Percentiles rank a stretch among this genome's conserved stretches.
Evolutionary conservation across 2,113 vertebrate species (phyloP).

Genomic region (Trogon melanurus): DNA sequence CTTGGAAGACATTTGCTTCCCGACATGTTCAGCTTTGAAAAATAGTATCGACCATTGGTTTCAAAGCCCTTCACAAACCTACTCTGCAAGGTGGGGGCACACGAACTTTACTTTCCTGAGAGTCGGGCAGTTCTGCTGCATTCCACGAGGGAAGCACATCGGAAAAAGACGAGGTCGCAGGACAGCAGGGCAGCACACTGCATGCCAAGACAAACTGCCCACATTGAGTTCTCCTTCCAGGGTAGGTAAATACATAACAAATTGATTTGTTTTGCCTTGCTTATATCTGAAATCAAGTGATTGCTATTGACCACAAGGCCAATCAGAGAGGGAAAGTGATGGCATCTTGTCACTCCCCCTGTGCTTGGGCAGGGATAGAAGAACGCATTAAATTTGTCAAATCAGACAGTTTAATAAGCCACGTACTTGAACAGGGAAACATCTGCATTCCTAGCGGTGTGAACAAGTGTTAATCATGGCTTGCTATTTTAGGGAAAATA

Average conservation of each 20-base stretch:
- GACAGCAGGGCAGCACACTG: background rate
- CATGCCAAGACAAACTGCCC: background rate
- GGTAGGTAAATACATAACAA: background rate
- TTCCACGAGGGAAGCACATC: background rate
- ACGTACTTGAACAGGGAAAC: constrained; percentile 30
- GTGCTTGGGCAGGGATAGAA: background rate
- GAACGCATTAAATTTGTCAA: background rate
- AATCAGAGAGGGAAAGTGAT: background rate
- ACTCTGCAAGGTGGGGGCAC: background rate
- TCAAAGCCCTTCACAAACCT: background rate
- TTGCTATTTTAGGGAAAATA: constrained; percentile 61
- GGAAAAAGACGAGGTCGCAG: background rate
- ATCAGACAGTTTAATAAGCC: constrained; percentile 36
- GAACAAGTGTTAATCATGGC: constrained; percentile 65
- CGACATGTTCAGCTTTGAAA: background rate
- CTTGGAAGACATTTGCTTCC: background rate
- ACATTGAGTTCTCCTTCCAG: background rate
- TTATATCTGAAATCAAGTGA: background rate
- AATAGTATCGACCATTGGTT: background rate
- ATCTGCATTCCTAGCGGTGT: constrained; percentile 53
- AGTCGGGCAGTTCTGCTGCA: background rate
- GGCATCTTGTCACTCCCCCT: background rate
- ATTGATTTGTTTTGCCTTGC: background rate
- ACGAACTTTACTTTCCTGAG: background rate
- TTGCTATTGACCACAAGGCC: background rate